These are phyloP conservation scores for Drosophila athabasca DNA, from an alignment of 1,140 invertebrate species.

Conservation along the genomic window DNA sequence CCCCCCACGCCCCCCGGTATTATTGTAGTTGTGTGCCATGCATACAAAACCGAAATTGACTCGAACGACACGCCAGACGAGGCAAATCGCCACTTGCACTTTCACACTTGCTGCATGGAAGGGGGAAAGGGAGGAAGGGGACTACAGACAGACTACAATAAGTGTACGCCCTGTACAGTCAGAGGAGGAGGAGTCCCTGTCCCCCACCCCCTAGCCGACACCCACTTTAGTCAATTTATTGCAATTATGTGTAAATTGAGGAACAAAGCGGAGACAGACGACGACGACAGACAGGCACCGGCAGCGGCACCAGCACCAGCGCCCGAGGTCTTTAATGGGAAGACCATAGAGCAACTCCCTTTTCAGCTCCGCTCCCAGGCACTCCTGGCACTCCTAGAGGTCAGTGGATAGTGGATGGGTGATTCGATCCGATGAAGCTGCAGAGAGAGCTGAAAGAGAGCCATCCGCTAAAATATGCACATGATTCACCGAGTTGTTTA, in stretches of 20 bases:
- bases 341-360: too few relatives aligned
- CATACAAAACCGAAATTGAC: conserved; percentile 36
- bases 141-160: conserved; percentile 29
- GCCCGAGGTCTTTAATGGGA: conserved; percentile 19
- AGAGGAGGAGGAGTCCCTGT: background rate
- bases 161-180: conserved; percentile 23
- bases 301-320: too few relatives aligned
- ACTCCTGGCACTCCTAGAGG: too few relatives aligned
- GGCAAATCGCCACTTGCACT: conserved; percentile 16
- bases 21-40: conserved; percentile 38
- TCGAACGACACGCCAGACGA: background rate
- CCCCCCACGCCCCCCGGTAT: conserved; percentile 6
- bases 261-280: conserved; percentile 69
- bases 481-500: conserved; percentile 65
- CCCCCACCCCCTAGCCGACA: background rate
- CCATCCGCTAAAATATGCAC: conserved; percentile 65
- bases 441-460: conserved; percentile 15
- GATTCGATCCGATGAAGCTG: background rate
- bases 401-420: too few relatives aligned
- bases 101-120: conserved; percentile 9
- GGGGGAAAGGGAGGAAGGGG: background rate
- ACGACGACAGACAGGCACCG: conserved; percentile 9
- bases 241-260: conserved; percentile 80
- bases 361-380: too few relatives aligned
- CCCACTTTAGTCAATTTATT: conserved; percentile 70